Conservation (phyloP, 2,888 invertebrate genomes). For the Gasteruption jaculator region DNA sequence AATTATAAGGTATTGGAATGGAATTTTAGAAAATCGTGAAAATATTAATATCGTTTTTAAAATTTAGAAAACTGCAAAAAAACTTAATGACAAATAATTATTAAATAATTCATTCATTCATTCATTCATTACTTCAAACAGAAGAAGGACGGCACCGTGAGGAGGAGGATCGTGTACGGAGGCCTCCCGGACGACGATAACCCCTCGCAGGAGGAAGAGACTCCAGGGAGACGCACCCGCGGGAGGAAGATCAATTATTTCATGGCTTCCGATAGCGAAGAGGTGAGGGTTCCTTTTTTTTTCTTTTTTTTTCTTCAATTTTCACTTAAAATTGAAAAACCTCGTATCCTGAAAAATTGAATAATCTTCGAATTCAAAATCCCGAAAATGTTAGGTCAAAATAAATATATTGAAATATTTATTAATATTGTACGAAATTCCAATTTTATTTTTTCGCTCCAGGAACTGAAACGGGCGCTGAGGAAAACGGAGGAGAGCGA, state of each 20-base stretch:
- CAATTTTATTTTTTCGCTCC: slow-evolving; percentile 13
- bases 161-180: slow-evolving; percentile 51
- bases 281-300: slow-evolving; percentile 51
- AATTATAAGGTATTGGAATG: too few relatives aligned
- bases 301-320: slow-evolving; percentile 7
- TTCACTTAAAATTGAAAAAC: too few relatives aligned
- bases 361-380: not conserved
- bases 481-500: slow-evolving; percentile 54
- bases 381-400: slow-evolving; percentile 13
- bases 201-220: slow-evolving; percentile 55
- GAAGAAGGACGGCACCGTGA: too few relatives aligned
- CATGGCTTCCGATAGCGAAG: slow-evolving; percentile 71
- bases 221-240: slow-evolving; percentile 64
- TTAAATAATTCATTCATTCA: too few relatives aligned
- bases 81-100: too few relatives aligned
- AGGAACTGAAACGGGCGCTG: slow-evolving; percentile 51
- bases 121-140: too few relatives aligned
- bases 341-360: slow-evolving; percentile 5
- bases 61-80: slow-evolving; percentile 3
- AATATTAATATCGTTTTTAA: too few relatives aligned
- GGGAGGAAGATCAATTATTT: slow-evolving; percentile 73
- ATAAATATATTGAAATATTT: slow-evolving; percentile 2
- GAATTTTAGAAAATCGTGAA: too few relatives aligned
- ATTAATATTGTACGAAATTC: not conserved
- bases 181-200: slow-evolving; percentile 46